phyloP scores from a whole-genome alignment of 2,113 vertebrate genomes.

The Ammodytes marinus region DNA sequence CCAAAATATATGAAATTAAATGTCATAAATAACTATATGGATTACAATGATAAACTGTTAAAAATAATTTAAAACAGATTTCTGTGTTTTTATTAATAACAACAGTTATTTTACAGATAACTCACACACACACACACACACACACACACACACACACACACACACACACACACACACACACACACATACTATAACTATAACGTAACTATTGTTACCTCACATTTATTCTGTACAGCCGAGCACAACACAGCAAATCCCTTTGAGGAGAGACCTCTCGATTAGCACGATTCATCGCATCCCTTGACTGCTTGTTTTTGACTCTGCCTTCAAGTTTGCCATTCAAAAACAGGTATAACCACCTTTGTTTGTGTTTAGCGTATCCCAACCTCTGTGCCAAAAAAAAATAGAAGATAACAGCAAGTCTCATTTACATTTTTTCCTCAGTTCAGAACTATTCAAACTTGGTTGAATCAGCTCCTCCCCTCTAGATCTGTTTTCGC shows the following conservation, averaged over 20 bases:
- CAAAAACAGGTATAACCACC: neutral
- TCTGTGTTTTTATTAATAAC: neutral
- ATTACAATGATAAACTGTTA: neutral
- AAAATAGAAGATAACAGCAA: slow-evolving; percentile 17
- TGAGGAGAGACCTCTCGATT: neutral
- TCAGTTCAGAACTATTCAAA: slow-evolving; percentile 26
- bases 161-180: no score
- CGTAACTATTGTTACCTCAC: neutral
- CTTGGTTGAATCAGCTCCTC: neutral
- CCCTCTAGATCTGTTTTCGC: slow-evolving; percentile 69
- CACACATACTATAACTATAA: no score
- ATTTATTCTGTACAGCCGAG: neutral
- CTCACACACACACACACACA: no score
- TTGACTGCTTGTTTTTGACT: neutral
- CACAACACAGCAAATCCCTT: neutral
- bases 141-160: no score
- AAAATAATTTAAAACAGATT: neutral
- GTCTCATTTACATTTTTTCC: slow-evolving; percentile 1
- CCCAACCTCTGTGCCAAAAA: neutral
- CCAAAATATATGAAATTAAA: neutral
- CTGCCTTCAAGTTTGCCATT: neutral
- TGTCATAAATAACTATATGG: neutral
- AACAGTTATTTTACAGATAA: no score
- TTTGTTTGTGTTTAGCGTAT: slow-evolving; percentile 5
- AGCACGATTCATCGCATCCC: neutral